Evolutionary conservation across 2,888 invertebrate species (phyloP), one percentile per base, ranked within the genome.

Genomic region (Andrena hattorfiana): DNA sequence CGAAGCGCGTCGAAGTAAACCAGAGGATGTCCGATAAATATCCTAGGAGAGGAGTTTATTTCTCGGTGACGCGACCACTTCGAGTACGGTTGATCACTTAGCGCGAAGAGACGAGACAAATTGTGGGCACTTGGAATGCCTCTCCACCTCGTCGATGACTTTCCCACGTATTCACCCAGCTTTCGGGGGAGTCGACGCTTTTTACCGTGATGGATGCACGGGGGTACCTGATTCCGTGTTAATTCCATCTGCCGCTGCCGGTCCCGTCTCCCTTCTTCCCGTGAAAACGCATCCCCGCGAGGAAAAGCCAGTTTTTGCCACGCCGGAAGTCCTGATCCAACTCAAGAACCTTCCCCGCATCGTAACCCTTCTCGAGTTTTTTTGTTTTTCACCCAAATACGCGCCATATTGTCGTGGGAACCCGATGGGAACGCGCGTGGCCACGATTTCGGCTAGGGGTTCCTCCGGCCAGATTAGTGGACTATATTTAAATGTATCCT

Each of bases 401-500:
- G 63, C 84, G 86, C 88, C 89, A 87, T 87, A 90, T 87, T 89
- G 90, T 91, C 92, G 92, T 92, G 92, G 92, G 92, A 92, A 92
- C 89, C 74, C 69, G 62, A 66, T 56, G 90, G 90, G 89, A 89
- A 91, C 81, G 85, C 84, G 84, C 86, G 86, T 10, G 20, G 86
- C 79, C 35, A 54, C 77, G 16, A 64, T 77, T 59, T 59, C 5
- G 48, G 67, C 76, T 73, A 30, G 60, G 75, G 66, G 8, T 10
- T 56, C 59, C 28, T 16, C 48, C 8, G 51, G 49, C 49, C 59
- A 51, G 73, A 72, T 66, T 81, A 81, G 76, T 80, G 85, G 76
- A 79, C 89, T 91, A 91, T 91, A 91, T 91, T 91, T 91, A 91
- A 91, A 91, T 91, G 23, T 23, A 82, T 77, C 82, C 62, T 42